Base-by-base conservation (phyloP, 1,140 invertebrate species). In the Drosophila mauritiana region DNA sequence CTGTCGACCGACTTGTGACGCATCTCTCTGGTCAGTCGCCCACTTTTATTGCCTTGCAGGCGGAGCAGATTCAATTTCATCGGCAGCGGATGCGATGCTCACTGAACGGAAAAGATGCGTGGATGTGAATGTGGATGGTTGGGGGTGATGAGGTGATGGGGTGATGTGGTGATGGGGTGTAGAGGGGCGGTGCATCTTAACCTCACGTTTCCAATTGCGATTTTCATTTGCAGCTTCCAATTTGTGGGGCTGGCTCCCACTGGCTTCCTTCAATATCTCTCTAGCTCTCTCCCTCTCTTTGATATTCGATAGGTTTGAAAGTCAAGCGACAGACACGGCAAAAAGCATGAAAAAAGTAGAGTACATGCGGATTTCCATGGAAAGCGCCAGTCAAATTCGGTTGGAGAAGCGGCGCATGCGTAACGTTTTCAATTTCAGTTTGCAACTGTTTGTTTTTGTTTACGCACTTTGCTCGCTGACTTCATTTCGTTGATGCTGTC, bases 341-440 rank as follows among this genome's bases (percentile, higher is more conserved):
- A 46, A 17, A 8, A 10, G 31, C 8, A 31, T 8, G 1, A 31
- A 31, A 31, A 31, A 31, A 31, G 31, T 31, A 10, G 31, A 31
- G 31, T 22, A 55, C 34, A 56, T n/a, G 34, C 31, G 25, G 27
- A 73, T 64, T 64, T 42, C 39, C 31, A 36, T 53, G 55, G 59
- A 77, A 69, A 74, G 73, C 42, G 62, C 13, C 11, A 39, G 36
- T 68, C 62, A 37, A 55, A 48, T 65, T 64, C 46, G 48, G 20
- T 53, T 51, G 70, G 61, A 62, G 73, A 69, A 89, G 82, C 73
- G 45, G 43, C 68, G 85, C 85, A 89, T 89, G 85, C 85, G 85
- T 89, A 89, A 85, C 85, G 85, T 85, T 90, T 89, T 89, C 85
- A 85, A 89, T 89, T 89, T 85, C 85, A 89, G 72, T 80, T 88